Evolutionary conservation across 2,888 invertebrate genomes (phyloP).

Genomic region (Hirtodrosophila duncani): DNA sequence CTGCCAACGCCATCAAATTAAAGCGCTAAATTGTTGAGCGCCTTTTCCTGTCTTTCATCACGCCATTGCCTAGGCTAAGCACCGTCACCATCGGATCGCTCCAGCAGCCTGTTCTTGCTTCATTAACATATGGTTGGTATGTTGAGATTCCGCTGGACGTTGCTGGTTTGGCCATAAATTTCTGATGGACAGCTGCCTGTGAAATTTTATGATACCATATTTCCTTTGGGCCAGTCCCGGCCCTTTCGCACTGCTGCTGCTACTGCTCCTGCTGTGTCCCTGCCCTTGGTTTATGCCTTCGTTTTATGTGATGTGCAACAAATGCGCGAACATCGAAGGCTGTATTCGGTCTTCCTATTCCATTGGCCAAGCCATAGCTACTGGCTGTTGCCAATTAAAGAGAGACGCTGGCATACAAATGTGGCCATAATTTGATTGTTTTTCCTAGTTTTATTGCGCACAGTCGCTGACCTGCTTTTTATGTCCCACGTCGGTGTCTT

Average conservation of each 20-base stretch:
- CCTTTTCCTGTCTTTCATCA: slow-evolving; percentile 63
- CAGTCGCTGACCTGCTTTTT: slow-evolving; percentile 64
- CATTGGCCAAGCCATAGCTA: too few relatives aligned
- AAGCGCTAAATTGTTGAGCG: slow-evolving; percentile 64
- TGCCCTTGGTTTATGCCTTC: slow-evolving; percentile 13
- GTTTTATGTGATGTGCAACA: slow-evolving; percentile 49
- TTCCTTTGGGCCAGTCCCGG: slow-evolving; percentile 41
- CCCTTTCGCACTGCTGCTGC: neutral
- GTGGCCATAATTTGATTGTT: slow-evolving; percentile 66
- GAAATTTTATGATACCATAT: slow-evolving; percentile 60
- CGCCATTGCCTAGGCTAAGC: slow-evolving; percentile 28
- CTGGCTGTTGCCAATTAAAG: too few relatives aligned
- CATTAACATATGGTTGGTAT: slow-evolving; percentile 49
- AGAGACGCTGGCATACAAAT: slow-evolving; percentile 39
- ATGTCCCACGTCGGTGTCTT: slow-evolving; percentile 25
- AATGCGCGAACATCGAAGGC: slow-evolving; percentile 50
- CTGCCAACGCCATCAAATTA: slow-evolving; percentile 56
- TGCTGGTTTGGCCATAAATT: slow-evolving; percentile 36
- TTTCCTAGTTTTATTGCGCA: slow-evolving; percentile 32
- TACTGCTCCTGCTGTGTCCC: neutral
- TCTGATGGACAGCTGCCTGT: slow-evolving; percentile 49
- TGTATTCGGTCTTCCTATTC: too few relatives aligned
- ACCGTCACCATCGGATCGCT: slow-evolving; percentile 9
- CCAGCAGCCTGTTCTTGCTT: slow-evolving; percentile 20
- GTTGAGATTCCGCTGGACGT: slow-evolving; percentile 1